Evolutionary conservation across 2,113 vertebrate species (phyloP).

Genomic region (Gallinago media): DNA sequence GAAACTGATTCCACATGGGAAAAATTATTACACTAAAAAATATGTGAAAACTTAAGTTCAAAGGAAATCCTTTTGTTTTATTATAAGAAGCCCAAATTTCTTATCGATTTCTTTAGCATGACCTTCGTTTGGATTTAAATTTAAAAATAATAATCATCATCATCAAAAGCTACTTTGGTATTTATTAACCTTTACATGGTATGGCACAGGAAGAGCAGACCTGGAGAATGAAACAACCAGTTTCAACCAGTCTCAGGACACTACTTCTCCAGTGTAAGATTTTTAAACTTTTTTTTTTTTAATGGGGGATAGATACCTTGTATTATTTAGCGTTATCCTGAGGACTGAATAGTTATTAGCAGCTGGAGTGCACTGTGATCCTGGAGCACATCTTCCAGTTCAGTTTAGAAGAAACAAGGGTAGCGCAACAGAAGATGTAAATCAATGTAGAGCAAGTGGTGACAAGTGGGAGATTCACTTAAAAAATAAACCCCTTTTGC

Average conservation of each 20-base stretch:
- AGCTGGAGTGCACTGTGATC: neutral
- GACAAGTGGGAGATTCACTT: neutral
- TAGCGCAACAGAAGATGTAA: neutral
- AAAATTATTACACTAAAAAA: neutral
- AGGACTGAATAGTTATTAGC: neutral
- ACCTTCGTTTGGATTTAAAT: neutral
- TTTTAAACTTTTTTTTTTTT: neutral
- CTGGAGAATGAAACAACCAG: neutral
- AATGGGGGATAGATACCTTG: neutral
- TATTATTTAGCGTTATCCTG: neutral
- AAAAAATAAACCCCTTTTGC: neutral
- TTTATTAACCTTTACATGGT: too few species aligned
- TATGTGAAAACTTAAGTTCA: neutral
- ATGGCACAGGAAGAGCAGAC: neutral
- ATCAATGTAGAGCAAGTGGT: neutral
- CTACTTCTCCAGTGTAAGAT: neutral
- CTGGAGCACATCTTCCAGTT: neutral
- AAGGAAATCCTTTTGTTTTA: neutral
- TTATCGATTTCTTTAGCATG: neutral
- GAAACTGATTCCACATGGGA: neutral
- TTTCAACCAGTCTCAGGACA: neutral
- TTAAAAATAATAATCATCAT: neutral
- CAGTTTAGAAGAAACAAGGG: neutral
- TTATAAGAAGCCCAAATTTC: neutral
- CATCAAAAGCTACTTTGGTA: neutral